phyloP scores from a whole-genome alignment of 2,888 invertebrate species.

The Melieria omissa region DNA sequence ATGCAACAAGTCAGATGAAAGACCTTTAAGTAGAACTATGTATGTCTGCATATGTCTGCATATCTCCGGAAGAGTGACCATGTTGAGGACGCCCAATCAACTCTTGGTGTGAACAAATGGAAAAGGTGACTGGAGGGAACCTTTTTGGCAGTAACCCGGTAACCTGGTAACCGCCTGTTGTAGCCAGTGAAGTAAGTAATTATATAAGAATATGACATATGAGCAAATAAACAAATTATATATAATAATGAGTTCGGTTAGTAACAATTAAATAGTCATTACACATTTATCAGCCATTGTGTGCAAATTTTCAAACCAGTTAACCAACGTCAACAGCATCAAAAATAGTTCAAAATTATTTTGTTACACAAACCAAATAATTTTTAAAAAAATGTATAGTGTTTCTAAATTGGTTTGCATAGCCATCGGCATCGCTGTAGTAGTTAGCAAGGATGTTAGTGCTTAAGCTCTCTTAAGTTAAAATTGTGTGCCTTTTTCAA shows the following conservation, averaged over 20 bases:
- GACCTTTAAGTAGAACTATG: too few relatives aligned
- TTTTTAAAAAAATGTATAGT: neutral
- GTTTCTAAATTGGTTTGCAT: neutral
- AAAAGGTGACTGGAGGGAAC: too few relatives aligned
- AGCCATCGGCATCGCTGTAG: neutral
- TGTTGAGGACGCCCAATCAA: too few relatives aligned
- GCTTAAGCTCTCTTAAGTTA: neutral
- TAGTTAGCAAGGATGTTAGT: neutral
- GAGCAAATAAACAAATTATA: too few relatives aligned
- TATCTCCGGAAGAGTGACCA: too few relatives aligned
- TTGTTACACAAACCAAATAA: neutral
- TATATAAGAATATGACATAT: too few relatives aligned
- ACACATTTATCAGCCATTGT: neutral
- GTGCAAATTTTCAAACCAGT: neutral
- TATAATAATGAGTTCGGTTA: neutral
- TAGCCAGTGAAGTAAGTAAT: too few relatives aligned
- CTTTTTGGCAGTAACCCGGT: too few relatives aligned
- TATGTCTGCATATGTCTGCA: too few relatives aligned
- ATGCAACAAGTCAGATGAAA: too few relatives aligned
- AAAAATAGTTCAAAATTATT: neutral
- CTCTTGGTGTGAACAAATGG: too few relatives aligned
- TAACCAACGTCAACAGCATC: neutral
- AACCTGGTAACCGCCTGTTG: too few relatives aligned
- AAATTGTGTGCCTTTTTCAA: neutral
- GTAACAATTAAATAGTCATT: neutral